Base-by-base conservation (phyloP, 2,797 vertebrate species). In the Enteromius treurensis region DNA sequence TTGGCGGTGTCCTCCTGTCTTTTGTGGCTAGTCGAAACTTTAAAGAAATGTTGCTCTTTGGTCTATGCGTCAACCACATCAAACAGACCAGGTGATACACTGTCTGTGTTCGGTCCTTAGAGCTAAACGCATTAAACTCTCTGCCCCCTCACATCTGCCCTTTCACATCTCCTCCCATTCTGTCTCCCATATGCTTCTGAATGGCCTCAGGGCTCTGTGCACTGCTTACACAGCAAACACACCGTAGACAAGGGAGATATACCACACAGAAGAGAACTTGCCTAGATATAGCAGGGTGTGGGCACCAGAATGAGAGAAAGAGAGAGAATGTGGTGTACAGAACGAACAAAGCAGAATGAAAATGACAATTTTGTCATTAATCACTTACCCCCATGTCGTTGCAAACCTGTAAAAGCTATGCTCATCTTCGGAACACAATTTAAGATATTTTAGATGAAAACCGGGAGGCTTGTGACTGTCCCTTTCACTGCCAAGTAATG, bases 151-250 rank as follows among this genome's bases (percentile, higher is more conserved):
- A 53, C 51, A 78, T 73, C 55, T 65, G 53, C 82, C 69, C 75
- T 51, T 65, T 73, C 82, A 62, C 55, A 29, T 73, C 49, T 75
- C 77, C 71, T 81, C 84, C 73, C 47, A 70, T 32, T 55, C 77
- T 62, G 42, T 45, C 42, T 81, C 75, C 53, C 51, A 53, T 53
- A 53, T 53, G 51, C 73, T 34, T 23, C 21, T 62, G 53, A 77
- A 77, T 53, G 58, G 67, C 84, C 68, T 68, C 37, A n/a, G 84
- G 80, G 67, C 58, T 5, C 40, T 5, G 23, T 40, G 53, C 73
- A 69, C 64, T 85, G 84, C 79, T 85, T 85, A 40, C 74, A 78
- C 79, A 85, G 84, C 84, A 78, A 82, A 67, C 77, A 80, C 62
- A 84, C 13, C 2, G 4, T 19, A 71, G 51, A 58, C 53, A 77